Evolutionary conservation across 2,113 vertebrate species (phyloP), one percentile per base, ranked within the genome.

Genomic region (Chamaetylas fuelleborni): DNA sequence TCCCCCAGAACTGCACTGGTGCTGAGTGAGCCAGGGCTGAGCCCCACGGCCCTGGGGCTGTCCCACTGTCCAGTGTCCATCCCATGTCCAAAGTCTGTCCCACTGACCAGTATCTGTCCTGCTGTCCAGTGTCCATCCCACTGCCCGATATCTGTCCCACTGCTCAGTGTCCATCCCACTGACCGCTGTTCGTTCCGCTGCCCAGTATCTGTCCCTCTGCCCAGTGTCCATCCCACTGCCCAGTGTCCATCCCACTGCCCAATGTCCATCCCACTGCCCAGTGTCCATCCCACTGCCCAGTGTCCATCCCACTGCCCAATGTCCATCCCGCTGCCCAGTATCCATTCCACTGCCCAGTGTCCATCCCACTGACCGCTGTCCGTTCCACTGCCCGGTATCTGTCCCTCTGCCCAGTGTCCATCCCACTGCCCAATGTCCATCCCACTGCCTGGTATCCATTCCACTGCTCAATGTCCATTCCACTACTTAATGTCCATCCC

Each of bases 41-140:
- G 9, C 40, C 64, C 54, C 24, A 4, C 0, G 2, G 78, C 24
- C 15, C 1, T 0, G 1, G 43, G 36, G 19, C 24, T 7, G 6
- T 19, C 53, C 48, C 6, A 0, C 14, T 53, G 14, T 19, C 43
- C 43, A 3, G 11, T 48, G 47, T 25, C 24, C 4, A 6, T 50
- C 48, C 48, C 48, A 2, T 69, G 25, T 7, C 18, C 7, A 0
- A 8, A 34, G 43, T 24, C 64, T 2, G 1, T 66, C 42, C 33
- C 23, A 0, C 43, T 66, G 64, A 6, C 45, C 45, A 0, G 8
- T 67, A 33, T 18, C 65, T 4, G 2, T 62, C 26, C 36, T 19
- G 0, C 28, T 64, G 7, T 17, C 38, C 1, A 4, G 8, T 47
- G 33, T 24, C 64, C 6, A 2, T 66, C 43, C 42, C 22, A 0